phyloP scores from a whole-genome alignment of 2,797 vertebrate species.

The Brotula barbata region DNA sequence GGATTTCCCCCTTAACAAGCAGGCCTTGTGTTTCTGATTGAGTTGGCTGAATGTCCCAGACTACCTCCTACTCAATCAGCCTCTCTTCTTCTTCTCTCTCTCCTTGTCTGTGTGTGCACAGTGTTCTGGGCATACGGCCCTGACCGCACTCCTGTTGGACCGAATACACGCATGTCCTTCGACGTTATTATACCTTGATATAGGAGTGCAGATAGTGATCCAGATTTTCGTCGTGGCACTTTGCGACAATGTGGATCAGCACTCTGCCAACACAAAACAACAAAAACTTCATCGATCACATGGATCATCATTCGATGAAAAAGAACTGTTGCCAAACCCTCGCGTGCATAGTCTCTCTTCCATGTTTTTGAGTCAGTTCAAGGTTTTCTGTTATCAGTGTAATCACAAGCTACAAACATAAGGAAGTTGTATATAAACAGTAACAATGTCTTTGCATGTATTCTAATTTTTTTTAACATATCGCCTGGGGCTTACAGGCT shows the following conservation, averaged over 20 bases:
- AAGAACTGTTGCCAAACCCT: no score
- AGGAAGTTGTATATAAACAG: not conserved
- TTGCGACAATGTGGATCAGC: constrained; percentile 90
- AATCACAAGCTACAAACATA: not conserved
- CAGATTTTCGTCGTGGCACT: constrained; percentile 94
- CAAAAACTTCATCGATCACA: not conserved
- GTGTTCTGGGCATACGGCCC: constrained; percentile 52
- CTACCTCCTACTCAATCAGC: constrained; percentile 48
- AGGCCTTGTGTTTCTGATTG: constrained; percentile 55
- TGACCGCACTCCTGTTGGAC: constrained; percentile 43
- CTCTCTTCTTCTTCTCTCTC: constrained; percentile 26
- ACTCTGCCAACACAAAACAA: constrained; percentile 80
- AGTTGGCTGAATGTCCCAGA: constrained; percentile 42
- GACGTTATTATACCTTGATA: constrained; percentile 80
- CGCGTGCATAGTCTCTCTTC: no score
- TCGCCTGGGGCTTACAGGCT: no score
- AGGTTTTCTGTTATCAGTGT: no score
- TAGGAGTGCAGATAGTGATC: constrained; percentile 91
- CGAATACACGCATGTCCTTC: constrained; percentile 27
- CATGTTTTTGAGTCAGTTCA: not conserved
- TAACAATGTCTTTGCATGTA: no score
- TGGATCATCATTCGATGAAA: constrained; percentile 1
- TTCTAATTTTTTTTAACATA: no score
- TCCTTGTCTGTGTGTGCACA: constrained; percentile 39
- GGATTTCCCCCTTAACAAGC: constrained; percentile 49